These are phyloP conservation scores for Theropithecus gelada DNA, from an alignment of 2,113 vertebrate species.

Conservation along the genomic window DNA sequence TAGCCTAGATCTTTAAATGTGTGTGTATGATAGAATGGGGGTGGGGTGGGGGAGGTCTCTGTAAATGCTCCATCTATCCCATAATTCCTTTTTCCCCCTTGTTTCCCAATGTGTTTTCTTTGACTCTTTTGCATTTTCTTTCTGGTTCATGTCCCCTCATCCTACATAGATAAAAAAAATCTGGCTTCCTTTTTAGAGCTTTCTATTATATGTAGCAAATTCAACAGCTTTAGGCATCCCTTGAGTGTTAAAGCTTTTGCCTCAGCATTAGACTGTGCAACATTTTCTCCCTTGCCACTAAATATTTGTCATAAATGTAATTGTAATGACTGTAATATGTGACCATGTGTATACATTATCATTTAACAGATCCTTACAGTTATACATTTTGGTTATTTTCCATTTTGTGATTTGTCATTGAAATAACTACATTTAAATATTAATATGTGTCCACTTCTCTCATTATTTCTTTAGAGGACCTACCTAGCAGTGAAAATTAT, in stretches of 20 bases:
- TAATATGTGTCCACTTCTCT: not conserved
- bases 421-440: not conserved
- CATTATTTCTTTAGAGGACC: not conserved
- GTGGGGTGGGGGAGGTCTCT: not conserved
- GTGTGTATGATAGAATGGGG: rapidly evolving
- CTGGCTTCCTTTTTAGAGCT: not conserved
- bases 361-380: not conserved
- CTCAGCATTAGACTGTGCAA: not conserved
- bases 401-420: not conserved
- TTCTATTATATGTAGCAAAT: not conserved
- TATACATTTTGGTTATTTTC: not conserved
- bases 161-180: not conserved
- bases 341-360: not conserved
- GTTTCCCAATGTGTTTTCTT: not conserved
- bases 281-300: not conserved
- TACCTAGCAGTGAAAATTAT: not conserved
- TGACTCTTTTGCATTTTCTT: not conserved
- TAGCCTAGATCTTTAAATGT: not conserved
- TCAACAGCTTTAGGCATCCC: not conserved
- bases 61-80: not conserved
- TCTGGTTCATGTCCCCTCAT: not conserved
- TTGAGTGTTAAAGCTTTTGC: not conserved
- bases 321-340: not conserved
- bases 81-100: not conserved
- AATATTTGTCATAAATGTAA: not conserved